Evolutionary conservation across 2,797 vertebrate genomes (phyloP), one percentile per base, ranked within the genome.

Genomic region (Peromyscus eremicus): DNA sequence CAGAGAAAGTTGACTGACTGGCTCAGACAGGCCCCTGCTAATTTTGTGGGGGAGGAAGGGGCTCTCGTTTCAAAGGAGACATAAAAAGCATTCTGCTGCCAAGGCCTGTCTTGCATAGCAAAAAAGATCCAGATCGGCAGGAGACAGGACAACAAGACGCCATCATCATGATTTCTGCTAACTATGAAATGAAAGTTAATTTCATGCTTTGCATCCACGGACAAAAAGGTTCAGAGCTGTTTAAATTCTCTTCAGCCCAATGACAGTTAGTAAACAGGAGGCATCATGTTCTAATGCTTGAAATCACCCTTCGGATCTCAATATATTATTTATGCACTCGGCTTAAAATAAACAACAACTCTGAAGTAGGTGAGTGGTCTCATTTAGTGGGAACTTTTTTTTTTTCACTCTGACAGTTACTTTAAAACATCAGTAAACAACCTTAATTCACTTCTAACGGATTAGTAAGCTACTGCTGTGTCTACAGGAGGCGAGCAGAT

Each of bases 341-440:
- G 89, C 94, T 97, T 96, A 97, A 97, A 94, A 96, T 95, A 97
- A 98, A 98, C 95, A 97, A 91, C 95, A 96, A 92, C 96, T 97
- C 93, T 1, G 1, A 98, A 97, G 97, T 95, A 97, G 89, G 96
- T 94, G 96, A 98, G 94, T 94, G 86, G 89, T 80, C 93, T 96
- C 83, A 70, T 80, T 97, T 97, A 97, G 91, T 93, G 96, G 37
- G 88, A 29, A 76, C 95, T 96, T 95, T 87, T 93, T 89, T 89
- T 86, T 94, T 86, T 79, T 27, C 82, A 96, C 80, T 92, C 89
- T 94, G 96, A 97, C 81, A 97, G 97, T 93, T 97, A 97, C 91
- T 97, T 97, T 96, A 98, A 98, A 98, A 97, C 95, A 97, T 97
- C 37, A 84, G 97, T 98, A 98, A 96, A 97, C 92, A 98, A 97